phyloP scores from a whole-genome alignment of 2,113 vertebrate species.

The pig (Sus scrofa) region DNA sequence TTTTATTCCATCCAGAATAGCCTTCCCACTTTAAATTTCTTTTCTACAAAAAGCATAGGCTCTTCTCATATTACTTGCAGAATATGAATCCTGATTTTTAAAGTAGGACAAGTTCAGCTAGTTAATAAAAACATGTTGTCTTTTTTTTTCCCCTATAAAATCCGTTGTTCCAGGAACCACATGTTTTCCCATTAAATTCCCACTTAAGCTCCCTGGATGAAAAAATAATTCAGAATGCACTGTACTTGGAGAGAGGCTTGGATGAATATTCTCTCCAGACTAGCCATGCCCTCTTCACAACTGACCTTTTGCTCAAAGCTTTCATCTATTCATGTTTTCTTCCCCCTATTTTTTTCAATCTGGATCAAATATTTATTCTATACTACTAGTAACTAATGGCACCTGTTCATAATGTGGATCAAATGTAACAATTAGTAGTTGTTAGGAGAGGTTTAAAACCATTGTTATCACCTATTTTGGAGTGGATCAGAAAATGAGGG shows the following conservation, averaged over 20 bases:
- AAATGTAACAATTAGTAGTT: slow-evolving; percentile 19
- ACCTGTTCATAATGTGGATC: slow-evolving; percentile 2
- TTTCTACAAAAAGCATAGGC: not conserved
- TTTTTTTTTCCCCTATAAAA: slow-evolving; percentile 43
- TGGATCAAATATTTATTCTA: not conserved
- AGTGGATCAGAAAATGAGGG: slow-evolving; percentile 24
- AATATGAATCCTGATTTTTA: not conserved
- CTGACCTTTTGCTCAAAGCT: not conserved
- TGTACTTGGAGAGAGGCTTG: not conserved
- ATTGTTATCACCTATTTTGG: not conserved
- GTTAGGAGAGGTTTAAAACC: not conserved
- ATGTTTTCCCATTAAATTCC: not conserved
- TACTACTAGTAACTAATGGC: not conserved
- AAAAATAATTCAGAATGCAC: not conserved
- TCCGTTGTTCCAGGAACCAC: not conserved
- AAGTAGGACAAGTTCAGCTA: not conserved
- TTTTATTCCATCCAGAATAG: slow-evolving; percentile 1
- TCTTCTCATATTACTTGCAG: not conserved
- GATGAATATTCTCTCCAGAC: not conserved
- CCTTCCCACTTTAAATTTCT: not conserved
- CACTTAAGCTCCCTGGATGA: not conserved
- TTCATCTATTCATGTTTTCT: not conserved
- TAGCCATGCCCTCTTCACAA: not conserved
- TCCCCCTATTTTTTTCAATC: not conserved
- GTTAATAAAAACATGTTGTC: not conserved